Base-by-base conservation (phyloP, 2,113 vertebrate genomes). In the Ameiurus melas region DNA sequence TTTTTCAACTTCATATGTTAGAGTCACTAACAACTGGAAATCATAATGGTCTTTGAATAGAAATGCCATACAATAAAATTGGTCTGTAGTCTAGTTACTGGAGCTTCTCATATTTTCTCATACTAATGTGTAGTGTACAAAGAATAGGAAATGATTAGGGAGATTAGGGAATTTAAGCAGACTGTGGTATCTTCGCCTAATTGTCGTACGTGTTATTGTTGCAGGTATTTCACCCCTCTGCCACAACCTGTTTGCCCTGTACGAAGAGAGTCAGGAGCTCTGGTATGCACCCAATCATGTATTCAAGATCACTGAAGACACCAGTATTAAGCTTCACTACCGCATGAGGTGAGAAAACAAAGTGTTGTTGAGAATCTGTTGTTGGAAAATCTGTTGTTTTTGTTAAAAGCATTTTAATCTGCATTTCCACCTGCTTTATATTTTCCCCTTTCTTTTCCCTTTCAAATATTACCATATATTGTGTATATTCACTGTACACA, bases 141-240 rank as follows among this genome's bases (percentile, higher is more conserved):
- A 58, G 14, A 36, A 58, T 9, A 79, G 55, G 14, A 30, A 79
- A 79, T 14, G 27, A 30, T 36, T 1, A 80, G 47, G 43, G 43
- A 78, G 27, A 30, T 36, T 1, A 80, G 47, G 43, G 43, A 78
- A 2, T 25, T 27, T 53, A 4, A 8, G 16, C 1, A n/a, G 22
- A 53, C 9, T 43, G 8, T 47, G 36, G 22, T 77, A 16, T 19
- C 5, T 55, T 17, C 1, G 55, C 16, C 27, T 83, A 62, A 62
- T 8, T 43, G 33, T n/a, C 4, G 0, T 43, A 13, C 39, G 20
- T 83, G 9, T 62, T 62, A 83, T 89, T 89, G 83, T 88, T 79
- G 25, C 93, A 99, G 98, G 90, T 33, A 97, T 99, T 89, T 98
- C 97, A 91, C 98, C 98, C 81, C 93, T 99, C 90, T 99, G 98